phyloP scores from a whole-genome alignment of 2,113 vertebrate genomes.

The Malurus melanocephalus region DNA sequence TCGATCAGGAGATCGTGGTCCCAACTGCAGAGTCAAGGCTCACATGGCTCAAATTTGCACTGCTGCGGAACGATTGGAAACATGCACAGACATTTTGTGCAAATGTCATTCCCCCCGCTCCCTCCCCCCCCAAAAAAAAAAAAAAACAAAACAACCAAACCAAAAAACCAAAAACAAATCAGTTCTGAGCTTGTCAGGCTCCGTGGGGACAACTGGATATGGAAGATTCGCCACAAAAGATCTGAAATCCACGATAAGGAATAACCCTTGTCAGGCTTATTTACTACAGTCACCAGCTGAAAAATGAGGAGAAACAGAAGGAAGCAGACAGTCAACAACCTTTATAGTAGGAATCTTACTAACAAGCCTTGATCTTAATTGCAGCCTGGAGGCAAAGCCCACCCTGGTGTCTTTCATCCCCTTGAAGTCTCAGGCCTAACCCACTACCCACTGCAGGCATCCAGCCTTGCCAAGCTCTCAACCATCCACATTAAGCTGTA shows the following conservation, averaged over 20 bases:
- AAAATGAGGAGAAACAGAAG: conserved; percentile 57
- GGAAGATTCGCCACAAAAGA: conserved; percentile 13
- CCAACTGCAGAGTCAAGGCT: background rate
- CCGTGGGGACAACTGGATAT: background rate
- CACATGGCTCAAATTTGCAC: background rate
- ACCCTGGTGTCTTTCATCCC: conserved; percentile 54
- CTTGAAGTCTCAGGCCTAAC: conserved; percentile 31
- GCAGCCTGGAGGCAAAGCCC: conserved; percentile 53
- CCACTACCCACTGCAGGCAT: conserved; percentile 31
- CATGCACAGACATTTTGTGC: background rate
- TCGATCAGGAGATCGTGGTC: background rate
- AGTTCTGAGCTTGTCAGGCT: background rate
- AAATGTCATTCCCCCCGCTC: background rate
- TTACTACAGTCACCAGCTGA: conserved; percentile 45
- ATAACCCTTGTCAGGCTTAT: conserved; percentile 31
- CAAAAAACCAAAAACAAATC: background rate
- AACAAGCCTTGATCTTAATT: conserved; percentile 58
- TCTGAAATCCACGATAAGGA: conserved; percentile 33
- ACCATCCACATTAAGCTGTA: background rate
- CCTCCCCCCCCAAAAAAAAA: too few relatives aligned
- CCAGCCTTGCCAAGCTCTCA: conserved; percentile 4
- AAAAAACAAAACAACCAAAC: background rate
- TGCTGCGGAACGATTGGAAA: background rate
- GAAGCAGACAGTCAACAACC: conserved; percentile 58
- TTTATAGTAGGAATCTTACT: conserved; percentile 45